phyloP scores from a whole-genome alignment of 2,797 vertebrate species.

The Malurus leucopterus region DNA sequence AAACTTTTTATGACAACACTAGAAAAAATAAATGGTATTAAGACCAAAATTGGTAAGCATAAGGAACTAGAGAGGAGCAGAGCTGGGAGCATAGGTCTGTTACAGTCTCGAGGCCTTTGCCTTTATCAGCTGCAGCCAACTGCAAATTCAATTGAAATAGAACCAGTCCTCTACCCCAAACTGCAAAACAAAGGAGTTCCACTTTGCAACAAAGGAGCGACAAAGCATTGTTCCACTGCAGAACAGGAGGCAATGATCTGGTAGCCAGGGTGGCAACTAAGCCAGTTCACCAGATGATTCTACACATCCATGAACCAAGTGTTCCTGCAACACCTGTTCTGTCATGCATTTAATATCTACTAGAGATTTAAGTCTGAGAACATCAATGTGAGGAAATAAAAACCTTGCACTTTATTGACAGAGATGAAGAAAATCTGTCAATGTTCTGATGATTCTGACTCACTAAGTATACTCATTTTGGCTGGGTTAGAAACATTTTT shows the following conservation, averaged over 20 bases:
- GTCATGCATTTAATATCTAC: not conserved
- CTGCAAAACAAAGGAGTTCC: too few species aligned
- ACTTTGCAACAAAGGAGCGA: too few species aligned
- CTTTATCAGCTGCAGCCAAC: not conserved
- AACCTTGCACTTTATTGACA: not conserved
- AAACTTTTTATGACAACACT: slow-evolving; percentile 26
- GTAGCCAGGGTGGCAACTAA: not conserved
- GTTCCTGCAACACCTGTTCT: not conserved
- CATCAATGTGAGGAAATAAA: not conserved
- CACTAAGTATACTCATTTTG: fast-evolving
- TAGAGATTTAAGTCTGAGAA: not conserved
- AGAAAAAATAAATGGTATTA: slow-evolving; percentile 2
- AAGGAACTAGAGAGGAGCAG: not conserved
- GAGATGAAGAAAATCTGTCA: not conserved
- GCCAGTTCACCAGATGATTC: not conserved
- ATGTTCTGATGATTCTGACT: not conserved
- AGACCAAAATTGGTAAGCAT: not conserved
- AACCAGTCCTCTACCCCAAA: not conserved
- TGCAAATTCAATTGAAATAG: not conserved
- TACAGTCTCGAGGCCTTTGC: not conserved
- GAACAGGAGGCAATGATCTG: not conserved
- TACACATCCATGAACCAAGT: not conserved
- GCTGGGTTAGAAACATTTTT: not conserved
- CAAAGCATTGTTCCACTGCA: not conserved
- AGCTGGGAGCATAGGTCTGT: not conserved